phyloP scores from a whole-genome alignment of 2,888 invertebrate species.

The Oxystoma pomonae region DNA sequence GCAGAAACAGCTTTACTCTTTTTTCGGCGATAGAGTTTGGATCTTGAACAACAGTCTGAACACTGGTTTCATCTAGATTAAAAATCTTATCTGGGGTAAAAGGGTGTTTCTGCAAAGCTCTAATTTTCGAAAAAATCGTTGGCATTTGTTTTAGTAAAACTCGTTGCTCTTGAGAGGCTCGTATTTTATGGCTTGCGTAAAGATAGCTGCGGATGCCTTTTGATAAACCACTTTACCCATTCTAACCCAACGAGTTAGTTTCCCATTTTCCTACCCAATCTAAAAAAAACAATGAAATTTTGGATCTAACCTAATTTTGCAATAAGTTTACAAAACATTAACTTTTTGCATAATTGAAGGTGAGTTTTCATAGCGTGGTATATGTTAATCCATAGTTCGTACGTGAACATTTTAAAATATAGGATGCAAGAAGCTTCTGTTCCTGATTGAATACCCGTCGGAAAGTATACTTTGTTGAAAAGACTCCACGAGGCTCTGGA shows the following conservation, averaged over 20 bases:
- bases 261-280: constrained; percentile 2
- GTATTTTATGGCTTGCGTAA: constrained; percentile 5
- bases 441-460: too few species aligned
- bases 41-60: too few species aligned
- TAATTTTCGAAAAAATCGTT: constrained; percentile 17
- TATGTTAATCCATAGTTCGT: constrained; percentile 14
- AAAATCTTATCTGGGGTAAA: constrained; percentile 25
- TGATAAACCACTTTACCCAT: constrained; percentile 10
- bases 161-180: constrained; percentile 5
- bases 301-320: not conserved
- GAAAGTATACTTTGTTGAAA: not conserved
- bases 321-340: not conserved
- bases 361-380: not conserved
- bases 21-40: too few species aligned
- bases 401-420: constrained; percentile 11
- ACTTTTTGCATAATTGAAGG: not conserved
- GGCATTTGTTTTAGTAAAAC: constrained; percentile 5
- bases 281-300: not conserved
- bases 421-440: constrained; percentile 3
- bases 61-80: constrained; percentile 34
- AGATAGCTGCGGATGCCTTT: constrained; percentile 7
- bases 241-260: constrained; percentile 8
- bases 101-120: constrained; percentile 15
- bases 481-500: not conserved
- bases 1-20: too few species aligned